Evolutionary conservation across 2,797 vertebrate genomes (phyloP).

Genomic region (Lepilemur septentrionalis): DNA sequence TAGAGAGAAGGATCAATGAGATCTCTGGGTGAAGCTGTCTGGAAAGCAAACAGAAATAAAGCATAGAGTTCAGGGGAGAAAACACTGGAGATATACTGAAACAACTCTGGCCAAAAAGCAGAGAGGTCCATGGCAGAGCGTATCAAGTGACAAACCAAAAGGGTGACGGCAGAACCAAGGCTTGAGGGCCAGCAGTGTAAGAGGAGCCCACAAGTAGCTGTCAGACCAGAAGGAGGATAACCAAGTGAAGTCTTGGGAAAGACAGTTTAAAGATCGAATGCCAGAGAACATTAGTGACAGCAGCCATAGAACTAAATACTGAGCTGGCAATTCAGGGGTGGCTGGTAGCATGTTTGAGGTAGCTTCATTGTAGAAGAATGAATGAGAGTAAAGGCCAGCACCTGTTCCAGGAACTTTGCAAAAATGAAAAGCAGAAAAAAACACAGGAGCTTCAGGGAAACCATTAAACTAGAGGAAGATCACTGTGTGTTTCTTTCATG

Average conservation of each 20-base stretch:
- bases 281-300: background rate
- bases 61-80: background rate
- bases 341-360: background rate
- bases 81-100: background rate
- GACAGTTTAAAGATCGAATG: background rate
- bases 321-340: background rate
- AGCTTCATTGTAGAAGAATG: background rate
- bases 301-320: background rate
- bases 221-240: background rate
- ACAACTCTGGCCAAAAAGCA: background rate
- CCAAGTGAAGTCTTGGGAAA: background rate
- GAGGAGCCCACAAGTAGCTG: background rate
- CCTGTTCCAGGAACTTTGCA: background rate
- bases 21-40: background rate
- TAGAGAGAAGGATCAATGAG: background rate
- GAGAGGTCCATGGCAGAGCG: background rate
- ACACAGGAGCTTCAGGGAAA: background rate
- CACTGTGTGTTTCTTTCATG: background rate
- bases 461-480: background rate
- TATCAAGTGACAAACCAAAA: background rate
- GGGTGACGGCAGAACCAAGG: background rate
- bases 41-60: slow-evolving; percentile 10
- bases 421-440: background rate
- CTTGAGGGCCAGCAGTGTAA: background rate
- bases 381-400: background rate